phyloP scores from a whole-genome alignment of 2,113 vertebrate genomes.

The Rhynchomys soricoides region DNA sequence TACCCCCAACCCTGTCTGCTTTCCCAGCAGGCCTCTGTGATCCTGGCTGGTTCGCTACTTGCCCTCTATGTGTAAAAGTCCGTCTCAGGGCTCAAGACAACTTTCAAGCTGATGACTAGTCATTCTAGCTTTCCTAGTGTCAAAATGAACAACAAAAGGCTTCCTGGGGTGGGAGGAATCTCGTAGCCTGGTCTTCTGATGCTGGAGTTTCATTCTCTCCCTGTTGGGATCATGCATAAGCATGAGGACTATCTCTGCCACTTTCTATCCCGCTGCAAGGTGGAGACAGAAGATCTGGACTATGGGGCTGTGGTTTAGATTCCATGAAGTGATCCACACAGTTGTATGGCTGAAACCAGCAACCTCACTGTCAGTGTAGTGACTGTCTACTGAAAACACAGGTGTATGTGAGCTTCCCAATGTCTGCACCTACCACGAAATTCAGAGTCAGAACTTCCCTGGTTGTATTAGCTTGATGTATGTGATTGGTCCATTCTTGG shows the following conservation, averaged over 20 bases:
- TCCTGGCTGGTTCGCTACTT: not conserved
- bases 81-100: not conserved
- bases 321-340: too few species aligned
- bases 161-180: not conserved
- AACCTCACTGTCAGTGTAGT: not conserved
- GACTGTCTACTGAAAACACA: not conserved
- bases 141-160: not conserved
- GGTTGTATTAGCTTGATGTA: not conserved
- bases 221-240: not conserved
- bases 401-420: accelerated
- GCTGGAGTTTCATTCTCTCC: too few species aligned
- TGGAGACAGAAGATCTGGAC: not conserved
- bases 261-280: not conserved
- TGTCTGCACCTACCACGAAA: too few species aligned
- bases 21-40: not conserved
- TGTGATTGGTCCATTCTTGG: too few species aligned
- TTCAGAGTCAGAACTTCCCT: not conserved
- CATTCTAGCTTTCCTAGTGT: not conserved
- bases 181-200: not conserved
- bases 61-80: not conserved
- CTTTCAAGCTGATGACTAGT: not conserved
- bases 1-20: too few species aligned
- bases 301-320: too few species aligned
- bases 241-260: too few species aligned
- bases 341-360: not conserved